These are phyloP conservation scores for Agrochola circellaris DNA, from an alignment of 2,888 invertebrate species.

Conservation along the genomic window DNA sequence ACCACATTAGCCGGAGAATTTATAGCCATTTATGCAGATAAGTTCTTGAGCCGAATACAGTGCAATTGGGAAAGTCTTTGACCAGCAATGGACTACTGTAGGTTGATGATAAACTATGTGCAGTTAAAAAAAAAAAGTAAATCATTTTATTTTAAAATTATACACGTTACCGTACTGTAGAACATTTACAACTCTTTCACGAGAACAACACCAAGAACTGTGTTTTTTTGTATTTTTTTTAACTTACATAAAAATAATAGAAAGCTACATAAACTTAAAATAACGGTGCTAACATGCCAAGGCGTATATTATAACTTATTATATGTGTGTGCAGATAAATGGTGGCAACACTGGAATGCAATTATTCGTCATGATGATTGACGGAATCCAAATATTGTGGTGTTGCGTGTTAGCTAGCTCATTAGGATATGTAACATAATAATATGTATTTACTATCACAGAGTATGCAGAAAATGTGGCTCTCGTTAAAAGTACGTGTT, in stretches of 20 bases:
- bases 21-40: neutral
- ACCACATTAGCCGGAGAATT: neutral
- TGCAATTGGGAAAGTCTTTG: neutral
- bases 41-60: neutral
- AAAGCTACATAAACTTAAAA: constrained; percentile 45
- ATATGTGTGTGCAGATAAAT: constrained; percentile 52
- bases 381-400: constrained; percentile 30
- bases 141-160: neutral
- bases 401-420: constrained; percentile 51
- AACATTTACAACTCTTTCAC: neutral
- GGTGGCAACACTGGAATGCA: constrained; percentile 41
- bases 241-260: constrained; percentile 44
- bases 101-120: neutral
- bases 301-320: constrained; percentile 38
- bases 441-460: constrained; percentile 40
- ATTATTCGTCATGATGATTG: constrained; percentile 41
- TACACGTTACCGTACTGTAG: neutral
- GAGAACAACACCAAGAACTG: constrained; percentile 7
- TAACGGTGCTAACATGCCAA: constrained; percentile 45
- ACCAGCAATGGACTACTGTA: neutral
- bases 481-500: constrained; percentile 14
- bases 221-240: constrained; percentile 4
- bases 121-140: neutral
- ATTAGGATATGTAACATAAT: constrained; percentile 46
- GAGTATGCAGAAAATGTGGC: constrained; percentile 20